Evolutionary conservation across 1,140 invertebrate species (phyloP).

Genomic region (Vanessa atalanta): DNA sequence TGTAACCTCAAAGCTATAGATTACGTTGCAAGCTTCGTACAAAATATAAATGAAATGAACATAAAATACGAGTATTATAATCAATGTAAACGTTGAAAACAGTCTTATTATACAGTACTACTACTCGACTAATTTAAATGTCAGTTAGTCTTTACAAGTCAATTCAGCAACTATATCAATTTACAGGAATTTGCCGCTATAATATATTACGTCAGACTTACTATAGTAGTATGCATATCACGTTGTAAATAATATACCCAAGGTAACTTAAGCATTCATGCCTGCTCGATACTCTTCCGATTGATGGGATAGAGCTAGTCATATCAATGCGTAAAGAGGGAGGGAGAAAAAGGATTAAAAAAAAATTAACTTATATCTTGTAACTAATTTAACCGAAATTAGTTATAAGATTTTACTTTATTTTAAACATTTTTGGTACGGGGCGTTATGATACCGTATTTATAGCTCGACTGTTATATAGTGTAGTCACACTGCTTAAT

Average conservation of each 20-base stretch:
- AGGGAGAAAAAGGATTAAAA: not conserved
- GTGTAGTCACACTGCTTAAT: slow-evolving; percentile 61
- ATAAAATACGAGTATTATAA: not conserved
- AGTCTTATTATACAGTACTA: not conserved
- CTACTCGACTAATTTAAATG: not conserved
- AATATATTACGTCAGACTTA: slow-evolving; percentile 54
- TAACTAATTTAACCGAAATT: not conserved
- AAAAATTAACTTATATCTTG: not conserved
- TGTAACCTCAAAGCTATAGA: slow-evolving; percentile 10
- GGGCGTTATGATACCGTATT: slow-evolving; percentile 44
- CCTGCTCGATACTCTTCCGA: slow-evolving; percentile 49
- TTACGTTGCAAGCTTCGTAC: not conserved
- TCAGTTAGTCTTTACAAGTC: slow-evolving; percentile 8
- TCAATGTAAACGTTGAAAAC: not conserved
- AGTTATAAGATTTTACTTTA: not conserved
- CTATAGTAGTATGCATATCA: slow-evolving; percentile 52
- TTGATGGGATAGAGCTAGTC: slow-evolving; percentile 31
- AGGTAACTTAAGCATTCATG: slow-evolving; percentile 57
- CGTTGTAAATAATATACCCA: slow-evolving; percentile 47
- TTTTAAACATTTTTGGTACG: not conserved
- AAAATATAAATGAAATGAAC: not conserved
- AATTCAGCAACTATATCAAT: slow-evolving; percentile 23
- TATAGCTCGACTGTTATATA: slow-evolving; percentile 67
- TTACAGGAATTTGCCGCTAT: slow-evolving; percentile 58
- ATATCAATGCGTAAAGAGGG: slow-evolving; percentile 19